Evolutionary conservation across 2,113 vertebrate genomes (phyloP), one percentile per base, ranked within the genome.

Genomic region (Machaerirhynchus nigripectus): DNA sequence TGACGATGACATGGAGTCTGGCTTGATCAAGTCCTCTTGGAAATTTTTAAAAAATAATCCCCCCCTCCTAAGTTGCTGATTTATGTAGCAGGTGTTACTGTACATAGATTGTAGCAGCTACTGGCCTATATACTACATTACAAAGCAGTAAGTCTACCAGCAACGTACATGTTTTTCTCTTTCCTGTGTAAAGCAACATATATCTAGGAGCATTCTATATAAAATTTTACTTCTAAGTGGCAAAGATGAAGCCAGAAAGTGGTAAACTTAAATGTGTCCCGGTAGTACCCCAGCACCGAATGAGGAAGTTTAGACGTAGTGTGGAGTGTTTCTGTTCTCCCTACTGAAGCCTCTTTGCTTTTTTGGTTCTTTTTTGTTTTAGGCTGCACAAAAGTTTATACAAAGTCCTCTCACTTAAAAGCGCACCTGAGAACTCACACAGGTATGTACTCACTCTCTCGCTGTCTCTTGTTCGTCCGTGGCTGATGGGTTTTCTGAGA

Each of bases 341-440:
- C 12, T 86, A 18, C 67, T 93, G 89, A 96, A 94, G 22, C 42
- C n/a, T 68, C 52, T 93, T 57, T 55, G 14, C 70, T 37, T 89
- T 90, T 87, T 92, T 96, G 96, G 73, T 97, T 95, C 94, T 94
- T 89, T 97, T 96, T 96, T 92, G 86, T 97, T 96, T 91, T 91
- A 99, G 99, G 99, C 59, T 99, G 99, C 97, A 99, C 98, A 65
- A 99, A 99, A 97, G 99, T 99, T 61, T 99, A 99, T 98, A 99
- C 99, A 86, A 99, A 99, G 98, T 99, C 99, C 40, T 99, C 99
- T 93, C 99, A 99, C 97, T 98, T 99, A 96, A 99, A 99, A 98
- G 99, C 99, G 31, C 99, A 99, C 97, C 98, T 99, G 95, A 98
- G 99, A 96, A 99, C 99, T 96, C 99, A 99, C 96, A 99, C 99